These are phyloP conservation scores for Calephelis perditalis DNA, from an alignment of 2,888 invertebrate species.

Conservation along the genomic window DNA sequence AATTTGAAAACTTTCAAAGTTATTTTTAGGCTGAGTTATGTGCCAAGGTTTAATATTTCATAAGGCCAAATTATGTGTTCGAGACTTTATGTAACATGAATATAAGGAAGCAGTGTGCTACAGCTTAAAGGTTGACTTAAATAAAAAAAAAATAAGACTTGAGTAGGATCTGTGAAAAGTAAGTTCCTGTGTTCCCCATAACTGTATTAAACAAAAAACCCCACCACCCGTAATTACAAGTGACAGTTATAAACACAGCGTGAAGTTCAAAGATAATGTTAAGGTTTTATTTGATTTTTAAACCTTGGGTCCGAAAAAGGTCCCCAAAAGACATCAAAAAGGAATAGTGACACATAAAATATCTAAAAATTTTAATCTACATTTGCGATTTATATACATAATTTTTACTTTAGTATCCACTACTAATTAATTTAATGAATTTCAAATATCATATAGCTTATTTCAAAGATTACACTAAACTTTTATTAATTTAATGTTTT, in stretches of 20 bases:
- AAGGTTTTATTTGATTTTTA: slow-evolving; percentile 6
- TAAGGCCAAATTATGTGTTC: slow-evolving; percentile 2
- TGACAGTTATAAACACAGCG: slow-evolving; percentile 40
- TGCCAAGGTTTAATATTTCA: slow-evolving; percentile 16
- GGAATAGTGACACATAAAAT: too few species aligned
- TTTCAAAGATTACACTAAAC: too few species aligned
- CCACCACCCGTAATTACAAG: slow-evolving; percentile 33
- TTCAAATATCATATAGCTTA: too few species aligned
- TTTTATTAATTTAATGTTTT: too few species aligned
- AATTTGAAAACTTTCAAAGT: slow-evolving; percentile 32
- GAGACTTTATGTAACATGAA: slow-evolving; percentile 21
- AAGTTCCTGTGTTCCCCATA: slow-evolving; percentile 12
- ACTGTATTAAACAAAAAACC: slow-evolving; percentile 17
- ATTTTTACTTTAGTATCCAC: too few species aligned
- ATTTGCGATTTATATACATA: too few species aligned
- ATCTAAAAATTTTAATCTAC: too few species aligned
- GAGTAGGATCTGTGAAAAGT: slow-evolving; percentile 11
- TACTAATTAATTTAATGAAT: too few species aligned
- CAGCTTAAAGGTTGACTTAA: slow-evolving; percentile 12
- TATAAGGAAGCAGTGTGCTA: slow-evolving; percentile 26
- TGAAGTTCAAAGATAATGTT: slow-evolving; percentile 49
- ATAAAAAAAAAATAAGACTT: background rate
- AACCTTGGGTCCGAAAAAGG: too few species aligned
- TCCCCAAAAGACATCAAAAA: too few species aligned
- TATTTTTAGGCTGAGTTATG: slow-evolving; percentile 17